Percentiles rank a stretch among this genome's conserved stretches.
Conservation (phyloP, 2,797 vertebrate species). For the Numenius phaeopus region DNA sequence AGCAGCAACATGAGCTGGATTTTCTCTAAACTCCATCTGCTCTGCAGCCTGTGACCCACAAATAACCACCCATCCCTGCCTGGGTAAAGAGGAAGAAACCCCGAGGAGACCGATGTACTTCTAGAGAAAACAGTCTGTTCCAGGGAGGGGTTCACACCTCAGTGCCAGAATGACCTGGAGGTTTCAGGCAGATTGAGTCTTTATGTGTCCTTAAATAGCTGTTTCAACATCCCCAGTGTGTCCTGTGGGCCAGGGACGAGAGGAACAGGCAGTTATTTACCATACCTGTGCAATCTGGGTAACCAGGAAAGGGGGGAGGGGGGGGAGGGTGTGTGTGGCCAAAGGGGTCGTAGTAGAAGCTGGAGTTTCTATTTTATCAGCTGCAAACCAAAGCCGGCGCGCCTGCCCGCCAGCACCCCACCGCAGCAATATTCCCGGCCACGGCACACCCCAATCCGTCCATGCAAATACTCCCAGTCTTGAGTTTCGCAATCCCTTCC, state of each 20-base stretch:
- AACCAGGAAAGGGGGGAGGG: neutral
- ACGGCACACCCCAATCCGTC: neutral
- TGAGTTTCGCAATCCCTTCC: slow-evolving; percentile 34
- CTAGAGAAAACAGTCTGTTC: neutral
- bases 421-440: neutral
- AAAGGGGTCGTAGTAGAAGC: neutral
- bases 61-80: neutral
- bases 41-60: neutral
- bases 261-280: neutral
- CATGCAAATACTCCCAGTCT: neutral
- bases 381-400: neutral
- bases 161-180: neutral
- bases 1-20: neutral
- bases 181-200: neutral
- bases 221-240: neutral
- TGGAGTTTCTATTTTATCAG: neutral
- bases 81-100: neutral
- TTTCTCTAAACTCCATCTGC: neutral
- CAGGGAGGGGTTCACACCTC: neutral
- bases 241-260: neutral
- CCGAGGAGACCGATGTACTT: neutral
- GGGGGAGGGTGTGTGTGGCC: too few relatives aligned
- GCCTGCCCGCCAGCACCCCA: neutral
- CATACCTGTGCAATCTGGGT: neutral
- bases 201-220: neutral